Evolutionary conservation across 2,888 invertebrate species (phyloP), one percentile per base, ranked within the genome.

Genomic region (Cistogaster globosa): DNA sequence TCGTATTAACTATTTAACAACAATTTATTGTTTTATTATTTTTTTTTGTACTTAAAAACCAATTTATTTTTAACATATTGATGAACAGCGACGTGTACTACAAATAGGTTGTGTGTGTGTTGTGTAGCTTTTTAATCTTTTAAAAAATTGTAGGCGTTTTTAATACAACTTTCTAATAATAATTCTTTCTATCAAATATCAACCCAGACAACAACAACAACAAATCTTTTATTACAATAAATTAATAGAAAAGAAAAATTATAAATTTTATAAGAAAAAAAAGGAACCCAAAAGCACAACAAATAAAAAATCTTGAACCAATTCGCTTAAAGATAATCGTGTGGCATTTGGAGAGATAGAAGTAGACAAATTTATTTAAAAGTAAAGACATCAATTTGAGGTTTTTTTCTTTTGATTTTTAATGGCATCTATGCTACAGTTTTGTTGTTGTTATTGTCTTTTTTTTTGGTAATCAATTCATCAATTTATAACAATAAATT

Each of bases 131-230:
- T 65, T 57, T 36, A 58, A 51, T 72, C n/a, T 45, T 8, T 38
- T 32, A 18, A 9, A 55, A 81, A 75, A 58, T 75, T 32, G 85
- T 85, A 71, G 85, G 85, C 82, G 85, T 69, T 75, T 69, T 75
- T 71, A 55, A 75, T 79, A 65, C 53, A 82, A 85, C 85, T 85
- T 85, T 85, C 85, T 82, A 85, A 82, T 85, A 85, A 85, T 85
- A 85, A 85, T 85, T 85, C 85, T 85, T 78, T 76, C 51, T 51
- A 48, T 60, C 72, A 58, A 60, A 26, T 16, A 32, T 5, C 48
- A 57, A n/a, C 42, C 8, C 9, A 42, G 57, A 14, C 48, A 16
- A 12, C 16, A 48, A 26, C 38, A 77, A 68, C 11, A 67, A 77
- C 62, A 55, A 63, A 71, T 63, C 32, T 32, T 77, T 77, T 42